Evolutionary conservation across 2,113 vertebrate species (phyloP).

Genomic region (Psittacula cyanocephala): DNA sequence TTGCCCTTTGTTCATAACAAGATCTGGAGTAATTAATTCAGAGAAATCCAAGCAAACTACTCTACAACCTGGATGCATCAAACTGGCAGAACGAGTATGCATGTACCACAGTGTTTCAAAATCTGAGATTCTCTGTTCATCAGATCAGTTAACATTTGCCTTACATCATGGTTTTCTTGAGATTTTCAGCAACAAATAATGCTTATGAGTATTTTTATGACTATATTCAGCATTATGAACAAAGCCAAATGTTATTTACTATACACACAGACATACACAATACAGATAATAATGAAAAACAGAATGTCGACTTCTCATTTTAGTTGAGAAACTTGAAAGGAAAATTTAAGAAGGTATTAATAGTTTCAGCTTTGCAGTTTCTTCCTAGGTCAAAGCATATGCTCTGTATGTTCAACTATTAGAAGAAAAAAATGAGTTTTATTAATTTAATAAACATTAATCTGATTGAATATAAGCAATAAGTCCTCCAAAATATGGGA

Average conservation of each 20-base stretch:
- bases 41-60: background rate
- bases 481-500: background rate
- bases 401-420: background rate
- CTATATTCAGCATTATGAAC: background rate
- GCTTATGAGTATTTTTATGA: background rate
- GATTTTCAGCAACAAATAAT: background rate
- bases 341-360: background rate
- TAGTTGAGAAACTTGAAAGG: background rate
- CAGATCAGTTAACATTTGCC: background rate
- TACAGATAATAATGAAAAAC: background rate
- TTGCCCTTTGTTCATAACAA: background rate
- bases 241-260: background rate
- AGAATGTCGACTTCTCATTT: background rate
- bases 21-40: background rate
- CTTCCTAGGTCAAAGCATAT: background rate
- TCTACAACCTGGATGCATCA: background rate
- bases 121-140: background rate
- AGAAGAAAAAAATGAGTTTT: background rate
- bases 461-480: background rate
- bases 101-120: background rate
- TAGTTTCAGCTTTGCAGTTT: background rate
- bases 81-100: background rate
- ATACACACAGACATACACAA: background rate
- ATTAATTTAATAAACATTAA: background rate
- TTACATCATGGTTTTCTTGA: rapidly evolving